Base-by-base conservation (phyloP, 1,140 invertebrate species). In the Drosophila auraria region DNA sequence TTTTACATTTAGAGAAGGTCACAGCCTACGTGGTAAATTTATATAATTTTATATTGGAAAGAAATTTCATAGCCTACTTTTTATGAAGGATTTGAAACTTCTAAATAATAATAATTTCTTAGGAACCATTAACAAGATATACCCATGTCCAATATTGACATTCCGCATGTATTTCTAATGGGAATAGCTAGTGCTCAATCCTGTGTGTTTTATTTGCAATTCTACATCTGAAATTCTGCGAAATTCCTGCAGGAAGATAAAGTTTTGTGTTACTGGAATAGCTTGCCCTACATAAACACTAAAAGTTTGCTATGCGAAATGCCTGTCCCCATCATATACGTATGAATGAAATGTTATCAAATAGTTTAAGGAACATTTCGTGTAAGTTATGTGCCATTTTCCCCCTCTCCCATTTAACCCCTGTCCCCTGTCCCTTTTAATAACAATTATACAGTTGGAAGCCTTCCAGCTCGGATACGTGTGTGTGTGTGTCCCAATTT, bases 371-470 rank as follows among this genome's bases (percentile, higher is more conserved):
- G 50, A 74, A 75, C 71, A 75, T 75, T 74, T 72, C 38, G 71
- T 75, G 50, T 64, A 75, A 74, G 59, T 75, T 75, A 63, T 74
- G 45, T 36, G 54, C 42, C 44, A 61, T 23, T 50, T 12, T 33
- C 33, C 47, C 25, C 17, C 49, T 27, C 53, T 33, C 36, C 36
- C 14, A 45, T 30, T 11, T 33, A 38, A 50, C 60, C 27, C 9
- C 20, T 23, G n/a, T 20, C 20, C 33, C 20, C 7, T 33, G 36
- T 20, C 53, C 65, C 65, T 40, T 30, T 33, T 49, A 77, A 89
- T 68, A 80, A 81, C 73, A 89, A 87, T 89, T 83, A 83, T 78
- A 87, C 77, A 51, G 61, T 66, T 53, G 58, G 63, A 70, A 80
- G 45, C 62, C 40, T 59, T 25, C 9, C 17, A 66, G 30, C 12